phyloP scores from a whole-genome alignment of 2,113 vertebrate species.

The Neolamprologus variostigma region DNA sequence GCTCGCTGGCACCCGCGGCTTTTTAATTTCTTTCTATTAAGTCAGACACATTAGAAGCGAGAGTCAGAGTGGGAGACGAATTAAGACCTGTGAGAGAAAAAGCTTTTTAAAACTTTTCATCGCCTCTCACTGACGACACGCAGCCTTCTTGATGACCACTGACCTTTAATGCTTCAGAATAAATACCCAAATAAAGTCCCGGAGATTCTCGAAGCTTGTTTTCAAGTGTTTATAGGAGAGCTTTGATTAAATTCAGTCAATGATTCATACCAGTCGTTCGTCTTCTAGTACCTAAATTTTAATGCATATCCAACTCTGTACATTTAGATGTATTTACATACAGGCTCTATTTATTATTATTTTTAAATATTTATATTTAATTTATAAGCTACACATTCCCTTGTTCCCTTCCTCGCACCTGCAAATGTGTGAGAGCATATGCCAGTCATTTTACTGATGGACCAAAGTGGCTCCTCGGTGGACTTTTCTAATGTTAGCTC shows the following conservation, averaged over 20 bases:
- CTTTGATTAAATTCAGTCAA: not conserved
- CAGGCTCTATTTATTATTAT: not conserved
- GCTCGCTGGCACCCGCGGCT: not conserved
- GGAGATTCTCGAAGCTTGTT: not conserved
- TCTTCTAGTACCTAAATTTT: not conserved
- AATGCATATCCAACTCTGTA: not conserved
- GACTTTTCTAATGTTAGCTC: not conserved
- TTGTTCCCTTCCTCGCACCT: not conserved
- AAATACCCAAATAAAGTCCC: not conserved
- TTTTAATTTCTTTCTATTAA: not conserved
- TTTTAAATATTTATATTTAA: not conserved
- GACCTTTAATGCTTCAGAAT: not conserved
- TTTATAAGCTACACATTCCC: not conserved
- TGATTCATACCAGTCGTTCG: not conserved
- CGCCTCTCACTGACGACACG: not conserved
- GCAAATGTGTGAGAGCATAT: not conserved
- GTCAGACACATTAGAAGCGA: not conserved
- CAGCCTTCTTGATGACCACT: not conserved
- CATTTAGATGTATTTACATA: not conserved
- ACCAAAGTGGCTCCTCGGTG: rapidly evolving
- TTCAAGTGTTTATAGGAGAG: not conserved
- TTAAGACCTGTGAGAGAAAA: not conserved
- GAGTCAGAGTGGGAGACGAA: not conserved
- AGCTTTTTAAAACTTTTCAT: not conserved
- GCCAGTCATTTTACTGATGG: not conserved